Percentiles rank a stretch among this genome's conserved stretches.
phyloP scores from a whole-genome alignment of 2,888 invertebrate species.

The Macroteleia sp. region DNA sequence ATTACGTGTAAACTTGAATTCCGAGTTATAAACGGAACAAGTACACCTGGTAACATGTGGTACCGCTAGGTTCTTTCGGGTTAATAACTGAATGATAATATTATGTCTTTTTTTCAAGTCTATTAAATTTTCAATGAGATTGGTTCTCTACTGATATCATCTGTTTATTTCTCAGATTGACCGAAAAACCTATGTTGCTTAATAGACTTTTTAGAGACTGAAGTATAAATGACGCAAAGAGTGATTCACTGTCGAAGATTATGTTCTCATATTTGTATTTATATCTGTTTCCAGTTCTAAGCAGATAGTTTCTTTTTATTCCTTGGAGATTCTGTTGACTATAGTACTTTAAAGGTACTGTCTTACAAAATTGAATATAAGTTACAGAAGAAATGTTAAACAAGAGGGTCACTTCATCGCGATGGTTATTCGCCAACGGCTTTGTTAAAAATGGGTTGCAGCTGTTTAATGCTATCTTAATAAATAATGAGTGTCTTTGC shows the following conservation, averaged over 20 bases:
- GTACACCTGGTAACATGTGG: constrained; percentile 48
- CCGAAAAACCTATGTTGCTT: background rate
- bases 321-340: no score
- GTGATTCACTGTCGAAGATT: no score
- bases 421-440: background rate
- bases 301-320: no score
- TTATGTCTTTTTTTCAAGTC: constrained; percentile 20
- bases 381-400: background rate
- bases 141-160: background rate
- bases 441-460: constrained; percentile 53
- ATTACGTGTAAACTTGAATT: constrained; percentile 35
- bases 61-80: constrained; percentile 57
- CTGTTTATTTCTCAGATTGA: background rate
- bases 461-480: constrained; percentile 58
- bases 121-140: constrained; percentile 5
- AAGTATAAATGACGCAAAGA: no score
- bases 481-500: constrained; percentile 58
- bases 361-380: no score
- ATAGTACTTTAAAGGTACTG: no score
- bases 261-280: no score
- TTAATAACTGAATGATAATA: constrained; percentile 40
- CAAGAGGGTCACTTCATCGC: constrained; percentile 2
- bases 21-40: constrained; percentile 42
- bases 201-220: background rate
- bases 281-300: no score